These are phyloP conservation scores for Orchesella cincta DNA, from an alignment of 1,140 invertebrate genomes.

Conservation along the genomic window DNA sequence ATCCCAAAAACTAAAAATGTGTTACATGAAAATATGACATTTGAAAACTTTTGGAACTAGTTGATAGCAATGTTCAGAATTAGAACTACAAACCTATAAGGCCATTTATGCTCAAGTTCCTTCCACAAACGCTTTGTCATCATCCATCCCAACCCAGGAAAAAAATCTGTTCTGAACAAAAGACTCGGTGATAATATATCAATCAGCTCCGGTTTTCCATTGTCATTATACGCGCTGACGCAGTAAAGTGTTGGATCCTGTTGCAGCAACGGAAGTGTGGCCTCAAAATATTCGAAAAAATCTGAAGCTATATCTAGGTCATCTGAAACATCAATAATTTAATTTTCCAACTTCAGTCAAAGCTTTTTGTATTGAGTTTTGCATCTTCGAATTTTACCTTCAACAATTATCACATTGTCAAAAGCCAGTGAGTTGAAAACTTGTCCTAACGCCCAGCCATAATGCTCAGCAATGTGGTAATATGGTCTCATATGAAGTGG, in stretches of 20 bases:
- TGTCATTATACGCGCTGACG: conserved; percentile 96
- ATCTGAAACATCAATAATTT: conserved; percentile 65
- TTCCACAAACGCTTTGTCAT: conserved; percentile 78
- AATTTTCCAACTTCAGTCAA: neutral
- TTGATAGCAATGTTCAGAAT: too few relatives aligned
- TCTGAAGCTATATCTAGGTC: conserved; percentile 96
- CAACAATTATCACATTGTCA: conserved; percentile 88
- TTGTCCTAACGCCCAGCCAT: conserved; percentile 91
- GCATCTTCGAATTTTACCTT: conserved; percentile 66
- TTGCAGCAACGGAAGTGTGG: conserved; percentile 81
- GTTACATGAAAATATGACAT: conserved; percentile 5
- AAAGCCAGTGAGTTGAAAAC: conserved; percentile 82
- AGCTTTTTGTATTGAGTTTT: neutral
- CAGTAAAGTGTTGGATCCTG: conserved; percentile 84
- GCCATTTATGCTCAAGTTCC: conserved; percentile 86
- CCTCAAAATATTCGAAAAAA: conserved; percentile 94
- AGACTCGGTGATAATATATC: conserved; percentile 70
- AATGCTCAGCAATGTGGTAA: conserved; percentile 95
- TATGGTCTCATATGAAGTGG: conserved; percentile 80
- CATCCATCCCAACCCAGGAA: conserved; percentile 98
- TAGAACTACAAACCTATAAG: conserved; percentile 67
- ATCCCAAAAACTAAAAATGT: conserved; percentile 26
- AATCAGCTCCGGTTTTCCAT: conserved; percentile 87
- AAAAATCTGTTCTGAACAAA: conserved; percentile 94
- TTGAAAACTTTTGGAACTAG: neutral